A percentile compares a stretch with the other conserved stretches of the same genome.
These are phyloP conservation scores for Nymphalis polychloros DNA, from an alignment of 2,888 invertebrate species.

Conservation along the genomic window DNA sequence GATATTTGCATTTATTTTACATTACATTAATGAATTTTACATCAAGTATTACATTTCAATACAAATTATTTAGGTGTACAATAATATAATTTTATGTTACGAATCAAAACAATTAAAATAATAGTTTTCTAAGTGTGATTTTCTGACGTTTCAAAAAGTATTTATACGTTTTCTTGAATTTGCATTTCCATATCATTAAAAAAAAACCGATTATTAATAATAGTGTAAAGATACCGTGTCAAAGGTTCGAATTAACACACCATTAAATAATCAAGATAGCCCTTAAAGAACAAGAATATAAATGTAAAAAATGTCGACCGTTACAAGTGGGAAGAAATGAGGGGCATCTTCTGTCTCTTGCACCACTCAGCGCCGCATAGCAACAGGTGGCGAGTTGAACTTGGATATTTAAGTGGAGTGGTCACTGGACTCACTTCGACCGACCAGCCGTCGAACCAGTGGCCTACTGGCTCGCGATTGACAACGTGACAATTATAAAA, in stretches of 20 bases:
- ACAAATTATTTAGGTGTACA: no score
- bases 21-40: not conserved
- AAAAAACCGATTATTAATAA: not conserved
- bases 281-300: not conserved
- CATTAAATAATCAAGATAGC: not conserved
- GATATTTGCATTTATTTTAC: not conserved
- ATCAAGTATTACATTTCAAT: no score
- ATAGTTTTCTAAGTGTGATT: no score
- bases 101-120: no score
- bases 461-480: constrained; percentile 10
- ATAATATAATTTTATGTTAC: no score
- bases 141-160: no score
- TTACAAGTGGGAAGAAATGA: not conserved
- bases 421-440: constrained; percentile 12
- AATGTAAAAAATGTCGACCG: not conserved
- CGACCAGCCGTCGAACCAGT: not conserved
- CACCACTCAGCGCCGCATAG: constrained; percentile 6
- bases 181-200: not conserved
- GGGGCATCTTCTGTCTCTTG: constrained; percentile 5
- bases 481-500: constrained; percentile 16
- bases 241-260: not conserved
- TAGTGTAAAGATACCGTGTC: not conserved
- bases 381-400: constrained; percentile 29
- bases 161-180: no score
- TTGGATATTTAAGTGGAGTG: constrained; percentile 20